phyloP scores from a whole-genome alignment of 2,888 invertebrate species.

The Pyrocoelia pectoralis region DNA sequence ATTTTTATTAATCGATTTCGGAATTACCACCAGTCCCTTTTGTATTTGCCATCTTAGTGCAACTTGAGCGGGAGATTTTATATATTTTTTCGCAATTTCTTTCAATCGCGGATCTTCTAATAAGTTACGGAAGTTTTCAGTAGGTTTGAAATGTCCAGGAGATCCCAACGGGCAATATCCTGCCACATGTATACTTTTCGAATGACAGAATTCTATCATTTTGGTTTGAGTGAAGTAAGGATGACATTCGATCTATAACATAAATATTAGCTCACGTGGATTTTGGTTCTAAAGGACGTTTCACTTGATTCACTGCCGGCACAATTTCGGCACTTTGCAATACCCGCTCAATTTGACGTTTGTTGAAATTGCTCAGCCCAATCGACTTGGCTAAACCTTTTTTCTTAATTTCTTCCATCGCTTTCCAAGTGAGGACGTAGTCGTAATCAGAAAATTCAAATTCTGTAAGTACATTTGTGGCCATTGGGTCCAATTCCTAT shows the following conservation, averaged over 20 bases:
- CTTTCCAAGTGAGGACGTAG: slow-evolving; percentile 77
- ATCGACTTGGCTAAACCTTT: slow-evolving; percentile 75
- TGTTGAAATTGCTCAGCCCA: slow-evolving; percentile 86
- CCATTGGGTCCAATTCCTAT: not conserved
- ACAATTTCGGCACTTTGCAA: slow-evolving; percentile 69
- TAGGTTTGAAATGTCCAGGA: slow-evolving; percentile 78
- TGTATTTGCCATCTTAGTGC: slow-evolving; percentile 57
- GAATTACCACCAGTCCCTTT: slow-evolving; percentile 56
- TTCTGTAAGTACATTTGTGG: not conserved
- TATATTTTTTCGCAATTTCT: slow-evolving; percentile 66
- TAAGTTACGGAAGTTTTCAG: not conserved
- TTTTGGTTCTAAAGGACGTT: not conserved
- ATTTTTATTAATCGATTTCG: slow-evolving; percentile 68
- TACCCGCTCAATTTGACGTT: slow-evolving; percentile 74
- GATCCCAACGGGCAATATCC: slow-evolving; percentile 86
- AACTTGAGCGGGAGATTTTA: slow-evolving; percentile 73
- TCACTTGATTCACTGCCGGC: slow-evolving; percentile 70
- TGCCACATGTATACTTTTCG: slow-evolving; percentile 70
- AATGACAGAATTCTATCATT: slow-evolving; percentile 71
- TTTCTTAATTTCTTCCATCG: slow-evolving; percentile 74
- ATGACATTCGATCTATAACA: slow-evolving; percentile 72
- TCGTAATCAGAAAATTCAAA: slow-evolving; percentile 55
- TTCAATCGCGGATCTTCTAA: slow-evolving; percentile 40
- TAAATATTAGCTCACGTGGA: too few relatives aligned
- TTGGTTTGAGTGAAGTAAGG: slow-evolving; percentile 66